Base-by-base conservation (phyloP, 2,888 invertebrate species). In the Xiphydria camelus region DNA sequence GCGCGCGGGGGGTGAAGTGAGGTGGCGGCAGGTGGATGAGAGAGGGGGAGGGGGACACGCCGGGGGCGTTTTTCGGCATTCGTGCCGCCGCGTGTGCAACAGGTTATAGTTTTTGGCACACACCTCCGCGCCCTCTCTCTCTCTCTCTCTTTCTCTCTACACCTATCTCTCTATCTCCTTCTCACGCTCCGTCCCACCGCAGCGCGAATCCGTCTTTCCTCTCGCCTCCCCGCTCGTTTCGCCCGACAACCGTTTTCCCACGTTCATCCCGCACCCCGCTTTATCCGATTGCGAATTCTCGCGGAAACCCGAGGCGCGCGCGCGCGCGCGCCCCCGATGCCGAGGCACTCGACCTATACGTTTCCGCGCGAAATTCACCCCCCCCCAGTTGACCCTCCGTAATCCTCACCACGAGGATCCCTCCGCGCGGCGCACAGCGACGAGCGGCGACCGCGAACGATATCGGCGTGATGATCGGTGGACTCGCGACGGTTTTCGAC, bases 41-140 rank as follows among this genome's bases (percentile, higher is more conserved):
- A 55, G 53, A 50, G 47, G 59, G 60, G 47, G 61, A 59, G 59
- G 62, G 60, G 58, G 60, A 51, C 57, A 54, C 56, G 69, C 70
- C 65, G 57, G 66, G 64, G 70, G 70, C 68, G 70, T 68, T 73
- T 71, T 72, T 70, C 68, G 69, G 65, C 58, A 61, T 64, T 67
- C 72, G 67, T 62, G 57, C 65, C 61, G 68, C 55, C 64, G 55
- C 50, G 61, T 56, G 49, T 58, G 72, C 73, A 73, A 73, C 73
- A 73, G 72, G 73, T 73, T 72, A 71, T 70, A 72, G 73, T 73
- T 73, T 73, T 73, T 73, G 73, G 72, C 73, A 70, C 66, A 67
- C 69, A 65, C 68, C 62, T 67, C 62, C 55, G 58, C 33, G 19
- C n/a, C 37, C 50, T 49, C 49, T 29, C 34, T 25, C 43, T 36